phyloP scores from a whole-genome alignment of 1,140 invertebrate genomes.

The Neodiprion virginianus region DNA sequence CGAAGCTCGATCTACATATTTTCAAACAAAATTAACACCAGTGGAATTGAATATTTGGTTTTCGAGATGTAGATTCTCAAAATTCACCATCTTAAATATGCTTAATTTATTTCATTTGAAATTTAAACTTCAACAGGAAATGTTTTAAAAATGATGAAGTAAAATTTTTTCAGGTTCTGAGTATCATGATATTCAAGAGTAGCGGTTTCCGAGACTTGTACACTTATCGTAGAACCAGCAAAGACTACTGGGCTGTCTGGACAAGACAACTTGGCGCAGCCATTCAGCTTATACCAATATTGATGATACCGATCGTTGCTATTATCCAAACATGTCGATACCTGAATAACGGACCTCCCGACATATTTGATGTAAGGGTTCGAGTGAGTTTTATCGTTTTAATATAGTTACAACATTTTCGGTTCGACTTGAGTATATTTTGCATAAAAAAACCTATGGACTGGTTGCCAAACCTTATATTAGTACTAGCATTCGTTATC shows the following conservation, averaged over 20 bases:
- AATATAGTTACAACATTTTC: neutral
- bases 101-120: conserved; percentile 11
- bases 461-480: no score
- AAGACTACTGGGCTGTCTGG: conserved; percentile 78
- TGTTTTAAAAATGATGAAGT: neutral
- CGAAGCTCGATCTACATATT: no score
- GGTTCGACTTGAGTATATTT: neutral
- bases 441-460: no score
- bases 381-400: conserved; percentile 1
- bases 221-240: conserved; percentile 65
- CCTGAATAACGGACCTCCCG: conserved; percentile 79
- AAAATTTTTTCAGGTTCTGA: conserved; percentile 69
- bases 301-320: conserved; percentile 78
- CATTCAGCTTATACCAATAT: conserved; percentile 78
- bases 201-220: conserved; percentile 78
- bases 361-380: conserved; percentile 82
- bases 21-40: no score
- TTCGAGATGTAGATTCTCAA: neutral
- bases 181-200: conserved; percentile 78
- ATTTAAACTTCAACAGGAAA: conserved; percentile 11
- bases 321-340: conserved; percentile 86
- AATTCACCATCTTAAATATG: conserved; percentile 13
- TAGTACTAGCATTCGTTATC: no score
- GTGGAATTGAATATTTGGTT: neutral
- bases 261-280: conserved; percentile 77